Evolutionary conservation across 2,797 vertebrate genomes (phyloP).

Genomic region (Takifugu ocellatus): DNA sequence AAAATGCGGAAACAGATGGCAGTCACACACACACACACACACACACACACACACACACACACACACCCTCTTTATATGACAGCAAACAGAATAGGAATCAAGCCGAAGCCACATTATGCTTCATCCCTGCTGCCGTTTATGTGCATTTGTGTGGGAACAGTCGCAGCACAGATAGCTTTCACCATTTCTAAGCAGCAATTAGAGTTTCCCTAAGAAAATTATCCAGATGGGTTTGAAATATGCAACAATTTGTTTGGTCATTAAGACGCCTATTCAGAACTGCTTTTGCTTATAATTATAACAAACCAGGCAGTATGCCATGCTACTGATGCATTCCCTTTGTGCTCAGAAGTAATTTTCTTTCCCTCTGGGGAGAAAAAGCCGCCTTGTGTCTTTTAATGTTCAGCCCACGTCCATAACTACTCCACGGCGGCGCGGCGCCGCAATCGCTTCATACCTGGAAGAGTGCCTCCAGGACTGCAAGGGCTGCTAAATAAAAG

Average conservation of each 20-base stretch:
- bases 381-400: conserved; percentile 52
- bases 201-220: conserved; percentile 67
- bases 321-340: conserved; percentile 61
- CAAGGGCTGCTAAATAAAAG: conserved; percentile 1
- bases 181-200: conserved; percentile 67
- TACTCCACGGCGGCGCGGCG: conserved; percentile 30
- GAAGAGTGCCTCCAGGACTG: conserved; percentile 32
- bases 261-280: conserved; percentile 70
- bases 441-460: conserved; percentile 40
- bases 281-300: conserved; percentile 73
- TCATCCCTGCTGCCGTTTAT: conserved; percentile 27
- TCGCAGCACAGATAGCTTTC: conserved; percentile 46
- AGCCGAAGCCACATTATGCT: conserved; percentile 4
- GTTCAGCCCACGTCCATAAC: conserved; percentile 54
- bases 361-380: conserved; percentile 40
- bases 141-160: neutral
- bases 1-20: too few species aligned
- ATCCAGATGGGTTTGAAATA: conserved; percentile 75
- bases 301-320: conserved; percentile 62
- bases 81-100: neutral
- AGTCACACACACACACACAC: too few species aligned
- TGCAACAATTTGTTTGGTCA: conserved; percentile 75
- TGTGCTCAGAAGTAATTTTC: conserved; percentile 67
- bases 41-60: too few species aligned
- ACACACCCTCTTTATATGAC: neutral